These are phyloP conservation scores for Bombus sylvicola DNA, from an alignment of 1,140 invertebrate genomes.

Conservation along the genomic window DNA sequence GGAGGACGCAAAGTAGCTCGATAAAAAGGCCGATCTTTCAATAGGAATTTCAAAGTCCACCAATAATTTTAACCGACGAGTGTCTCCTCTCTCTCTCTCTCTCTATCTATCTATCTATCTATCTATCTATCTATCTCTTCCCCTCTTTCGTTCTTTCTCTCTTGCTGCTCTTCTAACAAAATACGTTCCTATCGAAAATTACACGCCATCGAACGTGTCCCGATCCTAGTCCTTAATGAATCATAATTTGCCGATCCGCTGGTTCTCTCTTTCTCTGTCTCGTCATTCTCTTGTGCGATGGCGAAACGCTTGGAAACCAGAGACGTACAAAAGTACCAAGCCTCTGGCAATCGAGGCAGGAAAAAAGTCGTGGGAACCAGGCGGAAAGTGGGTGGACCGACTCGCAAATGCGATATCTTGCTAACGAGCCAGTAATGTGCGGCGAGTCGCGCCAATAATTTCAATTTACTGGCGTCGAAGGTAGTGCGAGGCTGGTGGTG, in stretches of 20 bases:
- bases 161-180: neutral
- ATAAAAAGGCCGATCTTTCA: conserved; percentile 48
- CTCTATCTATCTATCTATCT: too few species aligned
- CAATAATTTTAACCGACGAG: conserved; percentile 39
- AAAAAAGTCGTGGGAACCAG: conserved; percentile 39
- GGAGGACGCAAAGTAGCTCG: neutral
- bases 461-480: conserved; percentile 56
- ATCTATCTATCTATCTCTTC: neutral
- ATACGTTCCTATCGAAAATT: conserved; percentile 37
- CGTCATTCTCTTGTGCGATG: neutral
- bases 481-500: neutral
- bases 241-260: conserved; percentile 45
- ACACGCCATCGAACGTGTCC: conserved; percentile 44
- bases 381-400: conserved; percentile 51
- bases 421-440: conserved; percentile 73
- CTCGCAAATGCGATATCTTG: conserved; percentile 63
- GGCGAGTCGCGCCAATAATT: conserved; percentile 70
- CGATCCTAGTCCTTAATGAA: conserved; percentile 45
- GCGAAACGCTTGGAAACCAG: conserved; percentile 11
- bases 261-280: neutral
- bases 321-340: conserved; percentile 13
- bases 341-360: neutral
- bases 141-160: neutral
- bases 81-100: neutral
- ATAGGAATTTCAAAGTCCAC: conserved; percentile 52